phyloP scores from a whole-genome alignment of 2,113 vertebrate genomes.

The Apodemus speciosus region DNA sequence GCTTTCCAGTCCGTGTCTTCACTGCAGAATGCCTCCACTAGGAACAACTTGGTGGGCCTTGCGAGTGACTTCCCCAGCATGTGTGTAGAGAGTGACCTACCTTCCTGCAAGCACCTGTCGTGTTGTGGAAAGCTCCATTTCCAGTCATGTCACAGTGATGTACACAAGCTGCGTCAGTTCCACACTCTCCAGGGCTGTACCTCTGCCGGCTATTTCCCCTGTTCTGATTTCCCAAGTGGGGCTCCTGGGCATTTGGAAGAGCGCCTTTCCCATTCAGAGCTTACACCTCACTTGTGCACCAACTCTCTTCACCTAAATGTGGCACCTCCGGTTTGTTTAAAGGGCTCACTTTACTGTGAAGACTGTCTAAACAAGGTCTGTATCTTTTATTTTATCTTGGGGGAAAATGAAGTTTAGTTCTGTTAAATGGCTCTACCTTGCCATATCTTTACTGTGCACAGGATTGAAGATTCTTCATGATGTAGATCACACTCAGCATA shows the following conservation, averaged over 20 bases:
- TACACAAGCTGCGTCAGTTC: constrained; percentile 86
- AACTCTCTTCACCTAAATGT: constrained; percentile 93
- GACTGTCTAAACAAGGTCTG: constrained; percentile 96
- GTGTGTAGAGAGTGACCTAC: constrained; percentile 84
- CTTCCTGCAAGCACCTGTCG: constrained; percentile 88
- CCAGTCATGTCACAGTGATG: constrained; percentile 84
- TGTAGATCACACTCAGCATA: not conserved
- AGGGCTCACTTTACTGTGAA: constrained; percentile 93
- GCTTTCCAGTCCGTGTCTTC: constrained; percentile 82
- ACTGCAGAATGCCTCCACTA: constrained; percentile 84
- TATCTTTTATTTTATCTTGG: constrained; percentile 74
- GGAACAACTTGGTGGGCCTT: constrained; percentile 80
- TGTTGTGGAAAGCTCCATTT: constrained; percentile 91
- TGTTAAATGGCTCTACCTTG: constrained; percentile 5
- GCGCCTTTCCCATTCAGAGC: constrained; percentile 86
- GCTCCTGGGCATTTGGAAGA: constrained; percentile 87
- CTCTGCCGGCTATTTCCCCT: constrained; percentile 90
- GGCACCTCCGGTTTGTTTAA: constrained; percentile 91
- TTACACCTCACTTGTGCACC: constrained; percentile 90
- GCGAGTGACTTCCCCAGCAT: constrained; percentile 83
- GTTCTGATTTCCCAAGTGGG: constrained; percentile 88
- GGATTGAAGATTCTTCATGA: not conserved
- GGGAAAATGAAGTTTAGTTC: constrained; percentile 45
- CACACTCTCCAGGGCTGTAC: constrained; percentile 85
- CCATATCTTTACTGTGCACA: not conserved